These are phyloP conservation scores for Irena cyanogastra DNA, from an alignment of 2,113 vertebrate species.

Conservation along the genomic window DNA sequence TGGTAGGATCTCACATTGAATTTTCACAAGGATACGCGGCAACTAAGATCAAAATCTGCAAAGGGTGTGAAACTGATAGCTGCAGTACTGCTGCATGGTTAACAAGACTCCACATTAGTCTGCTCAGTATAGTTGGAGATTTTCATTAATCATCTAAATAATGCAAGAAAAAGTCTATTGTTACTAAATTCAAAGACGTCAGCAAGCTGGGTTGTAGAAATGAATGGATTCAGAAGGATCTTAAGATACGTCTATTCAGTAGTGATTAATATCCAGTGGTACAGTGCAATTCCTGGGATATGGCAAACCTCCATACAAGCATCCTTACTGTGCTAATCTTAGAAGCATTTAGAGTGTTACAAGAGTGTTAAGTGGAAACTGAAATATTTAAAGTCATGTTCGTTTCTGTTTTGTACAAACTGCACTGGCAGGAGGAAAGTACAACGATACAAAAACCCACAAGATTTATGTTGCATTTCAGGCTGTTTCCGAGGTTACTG, in stretches of 20 bases:
- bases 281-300: background rate
- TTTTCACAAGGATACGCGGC: background rate
- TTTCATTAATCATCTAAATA: conserved; percentile 47
- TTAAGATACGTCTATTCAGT: background rate
- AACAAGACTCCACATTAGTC: background rate
- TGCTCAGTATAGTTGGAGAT: background rate
- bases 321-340: background rate
- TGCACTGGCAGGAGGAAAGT: background rate
- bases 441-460: background rate
- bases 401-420: background rate
- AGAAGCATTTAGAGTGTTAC: background rate
- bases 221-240: background rate
- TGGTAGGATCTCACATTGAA: background rate
- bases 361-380: background rate
- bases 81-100: background rate
- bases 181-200: background rate
- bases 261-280: background rate
- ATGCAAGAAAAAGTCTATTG: background rate
- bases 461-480: background rate
- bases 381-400: background rate
- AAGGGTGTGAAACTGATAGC: background rate
- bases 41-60: background rate
- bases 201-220: background rate
- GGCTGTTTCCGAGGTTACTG: background rate
- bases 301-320: background rate